phyloP scores from a whole-genome alignment of 2,888 invertebrate species.

The Volucella bombylans region DNA sequence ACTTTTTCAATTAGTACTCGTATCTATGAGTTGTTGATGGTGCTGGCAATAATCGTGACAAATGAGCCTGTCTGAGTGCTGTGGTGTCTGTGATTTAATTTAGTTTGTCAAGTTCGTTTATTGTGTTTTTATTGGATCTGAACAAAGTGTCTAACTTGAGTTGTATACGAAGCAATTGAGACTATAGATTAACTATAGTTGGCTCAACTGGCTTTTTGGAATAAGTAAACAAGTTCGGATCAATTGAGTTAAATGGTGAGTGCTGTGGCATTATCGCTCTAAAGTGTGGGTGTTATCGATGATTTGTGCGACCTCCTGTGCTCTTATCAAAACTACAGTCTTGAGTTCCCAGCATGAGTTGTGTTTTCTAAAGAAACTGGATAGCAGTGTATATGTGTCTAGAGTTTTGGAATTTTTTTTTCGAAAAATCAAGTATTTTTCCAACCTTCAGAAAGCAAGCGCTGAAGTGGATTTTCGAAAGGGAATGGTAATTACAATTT shows the following conservation, averaged over 20 bases:
- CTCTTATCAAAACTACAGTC: slow-evolving; percentile 4
- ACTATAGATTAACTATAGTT: not conserved
- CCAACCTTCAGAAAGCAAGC: no score
- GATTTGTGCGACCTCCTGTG: slow-evolving; percentile 5
- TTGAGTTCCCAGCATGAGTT: not conserved
- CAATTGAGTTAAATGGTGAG: slow-evolving; percentile 13
- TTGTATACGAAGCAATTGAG: no score
- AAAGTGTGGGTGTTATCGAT: not conserved
- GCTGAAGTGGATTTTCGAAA: no score
- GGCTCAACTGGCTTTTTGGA: slow-evolving; percentile 1
- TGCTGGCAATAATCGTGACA: not conserved
- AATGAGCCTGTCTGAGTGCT: not conserved
- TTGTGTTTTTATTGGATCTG: not conserved
- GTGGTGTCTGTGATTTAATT: not conserved
- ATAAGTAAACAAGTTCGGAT: slow-evolving; percentile 1
- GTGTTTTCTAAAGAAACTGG: no score
- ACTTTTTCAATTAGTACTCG: slow-evolving; percentile 15
- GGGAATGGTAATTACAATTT: no score
- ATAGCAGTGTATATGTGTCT: no score
- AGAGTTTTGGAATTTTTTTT: no score
- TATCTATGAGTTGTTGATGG: not conserved
- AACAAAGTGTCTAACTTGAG: not conserved
- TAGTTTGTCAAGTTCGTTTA: not conserved
- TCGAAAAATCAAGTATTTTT: no score
- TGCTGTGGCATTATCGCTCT: not conserved